Base-by-base conservation (phyloP, 35 echinoderm and acorn worm species). In the Patiria miniata region DNA sequence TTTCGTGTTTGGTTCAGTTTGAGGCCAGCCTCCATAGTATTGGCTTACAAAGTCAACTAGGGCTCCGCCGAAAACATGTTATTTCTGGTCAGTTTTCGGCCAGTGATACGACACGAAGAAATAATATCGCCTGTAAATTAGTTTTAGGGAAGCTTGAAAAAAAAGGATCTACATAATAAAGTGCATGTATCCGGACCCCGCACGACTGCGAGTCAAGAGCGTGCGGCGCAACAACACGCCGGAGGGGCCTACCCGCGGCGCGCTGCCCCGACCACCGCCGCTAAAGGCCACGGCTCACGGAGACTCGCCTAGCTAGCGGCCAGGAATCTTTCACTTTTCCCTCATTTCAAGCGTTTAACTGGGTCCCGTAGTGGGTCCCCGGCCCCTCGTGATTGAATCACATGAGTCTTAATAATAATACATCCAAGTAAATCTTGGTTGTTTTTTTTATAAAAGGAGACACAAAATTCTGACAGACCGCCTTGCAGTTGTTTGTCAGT, bases 181-280 rank as follows among this genome's bases (percentile, higher is more conserved):
- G 23, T 73, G 65, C 29, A 23, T 7, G 26, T 60, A 60, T 60
- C 57, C 22, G 4, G 12, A 47, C 42, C 42, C 4, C 42, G 42
- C 4, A 47, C 42, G 42, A 4, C 42, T 12, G 10, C 34, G 15
- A 73, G n/a, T n/a, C 65, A 73, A 26, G 65, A 73, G 26, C 65
- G 65, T 73, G 65, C 65, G 26, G 65, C 26, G 65, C 65, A 73
- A 73, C 65, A 73, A 73, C 65, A 73, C 65, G 65, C 65, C 65
- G 65, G 14, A 34, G 65, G 65, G 65, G 65, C 65, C 34, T 32
- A 32, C 65, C 65, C 34, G 65, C 65, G 23, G 65, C 26, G 65
- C 21, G 26, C 65, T 73, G 65, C 65, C 65, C 65, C 65, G 65
- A 73, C 65, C 65, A 73, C 65, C 65, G 65, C 65, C 65, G 65